These are phyloP conservation scores for Bos taurus DNA, from an alignment of 2,113 vertebrate species.

Conservation along the genomic window DNA sequence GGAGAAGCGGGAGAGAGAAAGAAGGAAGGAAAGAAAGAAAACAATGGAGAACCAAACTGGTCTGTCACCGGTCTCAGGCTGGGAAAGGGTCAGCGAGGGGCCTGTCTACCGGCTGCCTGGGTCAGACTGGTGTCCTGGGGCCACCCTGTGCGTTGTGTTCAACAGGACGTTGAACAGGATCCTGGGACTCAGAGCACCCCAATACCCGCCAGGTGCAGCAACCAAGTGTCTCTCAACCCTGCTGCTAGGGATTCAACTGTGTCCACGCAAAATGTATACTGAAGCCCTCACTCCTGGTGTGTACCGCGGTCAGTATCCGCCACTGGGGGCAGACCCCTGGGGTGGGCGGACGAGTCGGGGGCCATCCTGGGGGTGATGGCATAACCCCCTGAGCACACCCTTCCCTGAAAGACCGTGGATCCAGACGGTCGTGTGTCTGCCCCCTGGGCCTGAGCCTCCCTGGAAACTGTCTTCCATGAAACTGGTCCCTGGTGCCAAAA, in stretches of 20 bases:
- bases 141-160: neutral
- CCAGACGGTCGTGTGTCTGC: neutral
- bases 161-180: neutral
- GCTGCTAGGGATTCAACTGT: neutral
- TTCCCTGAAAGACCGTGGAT: neutral
- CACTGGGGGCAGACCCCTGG: neutral
- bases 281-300: neutral
- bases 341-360: fast-evolving
- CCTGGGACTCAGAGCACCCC: fast-evolving
- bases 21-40: neutral
- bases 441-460: neutral
- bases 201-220: fast-evolving
- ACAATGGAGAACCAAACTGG: neutral
- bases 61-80: neutral
- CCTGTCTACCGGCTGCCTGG: too few species aligned
- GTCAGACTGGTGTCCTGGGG: neutral
- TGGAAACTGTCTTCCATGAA: neutral
- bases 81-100: neutral
- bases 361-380: neutral
- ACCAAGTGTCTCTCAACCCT: neutral
- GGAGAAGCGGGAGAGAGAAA: too few species aligned
- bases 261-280: neutral
- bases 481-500: neutral
- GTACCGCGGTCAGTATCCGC: fast-evolving
- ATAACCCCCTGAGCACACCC: neutral